Percentiles rank a stretch among this genome's conserved stretches.
phyloP scores from a whole-genome alignment of 2,888 invertebrate species.

The Isotomurus palustris region DNA sequence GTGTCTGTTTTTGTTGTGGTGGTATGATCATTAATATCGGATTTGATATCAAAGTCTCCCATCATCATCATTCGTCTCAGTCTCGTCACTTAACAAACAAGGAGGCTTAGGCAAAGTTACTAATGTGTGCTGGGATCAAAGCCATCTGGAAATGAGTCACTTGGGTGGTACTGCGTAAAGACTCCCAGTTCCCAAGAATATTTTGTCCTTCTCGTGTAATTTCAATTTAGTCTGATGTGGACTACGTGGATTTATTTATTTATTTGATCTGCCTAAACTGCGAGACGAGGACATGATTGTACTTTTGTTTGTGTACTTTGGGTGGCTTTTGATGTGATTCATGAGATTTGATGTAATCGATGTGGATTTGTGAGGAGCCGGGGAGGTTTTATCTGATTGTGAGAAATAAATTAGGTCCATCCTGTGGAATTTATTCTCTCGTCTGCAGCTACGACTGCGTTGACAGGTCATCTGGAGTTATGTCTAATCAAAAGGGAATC shows the following conservation, averaged over 20 bases:
- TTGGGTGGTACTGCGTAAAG: constrained; percentile 1
- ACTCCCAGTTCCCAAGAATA: neutral
- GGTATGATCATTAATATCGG: constrained; percentile 4
- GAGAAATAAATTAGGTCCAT: constrained; percentile 4
- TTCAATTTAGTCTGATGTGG: neutral
- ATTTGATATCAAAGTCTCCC: neutral
- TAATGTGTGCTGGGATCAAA: neutral
- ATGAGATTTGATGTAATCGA: constrained; percentile 38
- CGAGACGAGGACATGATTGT: neutral
- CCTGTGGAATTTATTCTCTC: neutral
- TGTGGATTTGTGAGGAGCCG: constrained; percentile 25
- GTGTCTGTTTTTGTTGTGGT: no score
- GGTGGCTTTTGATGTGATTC: constrained; percentile 24
- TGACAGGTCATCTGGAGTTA: neutral
- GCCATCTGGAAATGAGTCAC: neutral
- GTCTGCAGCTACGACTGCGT: no score
- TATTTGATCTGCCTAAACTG: neutral
- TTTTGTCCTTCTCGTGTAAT: no score
- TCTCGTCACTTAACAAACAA: neutral
- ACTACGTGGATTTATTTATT: neutral
- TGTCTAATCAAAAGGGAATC: neutral
- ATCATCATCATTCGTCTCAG: neutral
- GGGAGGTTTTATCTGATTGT: neutral
- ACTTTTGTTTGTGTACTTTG: neutral
- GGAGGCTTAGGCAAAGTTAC: neutral